Base-by-base conservation (phyloP, 2,113 vertebrate species). In the Amazona vittata region DNA sequence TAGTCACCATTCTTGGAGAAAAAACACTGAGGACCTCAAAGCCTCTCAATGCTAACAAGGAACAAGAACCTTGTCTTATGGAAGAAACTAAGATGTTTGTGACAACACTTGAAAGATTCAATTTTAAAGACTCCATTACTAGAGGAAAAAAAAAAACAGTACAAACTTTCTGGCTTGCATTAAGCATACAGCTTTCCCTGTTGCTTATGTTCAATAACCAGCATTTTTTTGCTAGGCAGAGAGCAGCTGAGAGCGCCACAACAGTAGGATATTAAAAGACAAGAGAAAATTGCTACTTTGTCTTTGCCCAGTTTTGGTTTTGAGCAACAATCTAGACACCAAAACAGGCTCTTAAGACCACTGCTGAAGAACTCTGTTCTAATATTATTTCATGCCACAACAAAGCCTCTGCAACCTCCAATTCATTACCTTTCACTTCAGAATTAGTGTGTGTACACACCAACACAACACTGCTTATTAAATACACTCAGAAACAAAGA, bases 181-280 rank as follows among this genome's bases (percentile, higher is more conserved):
- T 39, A 12, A n/a, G 4, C 37, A 15, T 6, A 31, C 12, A 35
- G 35, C 15, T 60, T 65, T 17, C 0, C 0, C 31, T 37, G 15
- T 7, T 77, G 39, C n/a, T 84, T 70, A 28, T 64, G 2, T 31
- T 49, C 29, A 43, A 9, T 12, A 68, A 43, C 5, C 35, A 43
- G 16, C 15, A 24, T 31, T 20, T 35, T 47, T 5, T 41, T 31
- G 8, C 46, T 16, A 26, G 26, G 1, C 2, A 33, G 31, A 55
- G 9, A 67, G 4, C 4, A 84, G 28, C 29, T 28, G 8, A 20
- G 37, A 41, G 21, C 35, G 2, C 31, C 25, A 37, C 29, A 59
- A 44, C 10, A 75, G 29, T 8, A 37, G 7, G 62, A 7, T 28
- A 50, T 10, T 6, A 37, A 5, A 59, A 53, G 1, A 5, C 29